Evolutionary conservation across 1,140 invertebrate species (phyloP), one percentile per base, ranked within the genome.

Genomic region (Hycleus phaleratus): DNA sequence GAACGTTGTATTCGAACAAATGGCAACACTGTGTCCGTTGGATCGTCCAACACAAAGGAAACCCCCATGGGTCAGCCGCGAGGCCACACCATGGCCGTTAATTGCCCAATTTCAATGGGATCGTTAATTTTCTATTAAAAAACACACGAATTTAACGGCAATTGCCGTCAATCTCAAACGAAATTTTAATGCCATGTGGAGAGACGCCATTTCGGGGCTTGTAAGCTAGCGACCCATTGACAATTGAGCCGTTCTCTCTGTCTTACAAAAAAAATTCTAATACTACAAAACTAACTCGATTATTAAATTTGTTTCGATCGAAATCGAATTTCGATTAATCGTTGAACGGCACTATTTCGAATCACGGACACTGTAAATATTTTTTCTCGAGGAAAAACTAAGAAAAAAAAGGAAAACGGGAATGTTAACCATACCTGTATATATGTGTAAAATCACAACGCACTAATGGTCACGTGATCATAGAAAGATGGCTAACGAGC

Each of bases 141-240:
- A 32, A 32, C 7, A 32, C 32, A 32, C 32, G 7, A 4, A n/a
- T 51, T 50, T 25, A 9, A 2, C 3, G 32, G 7, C 12, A 45
- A 51, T 56, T 51, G 51, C 43, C 42, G 53, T 44, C 25, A 38
- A 47, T 12, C 12, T 10, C 47, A 49, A 24, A 59, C 26, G 26
- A 12, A 32, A 32, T 5, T 48, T 40, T 46, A 42, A 43, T 61
- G 69, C 72, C 72, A 73, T 73, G 72, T 73, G 72, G 69, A 71
- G 64, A 59, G 71, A 73, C 71, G 71, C 72, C 71, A 73, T 73
- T 73, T 68, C 70, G 65, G 66, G 61, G 58, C 56, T 65, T 63
- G 61, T 59, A 60, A 59, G 69, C 67, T 65, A 71, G 63, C 62
- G 32, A 32, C 32, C 32, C 32, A 32, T 3, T 32, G 32, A 32